Evolutionary conservation across 2,797 vertebrate species (phyloP).

Genomic region (Lates japonicus): DNA sequence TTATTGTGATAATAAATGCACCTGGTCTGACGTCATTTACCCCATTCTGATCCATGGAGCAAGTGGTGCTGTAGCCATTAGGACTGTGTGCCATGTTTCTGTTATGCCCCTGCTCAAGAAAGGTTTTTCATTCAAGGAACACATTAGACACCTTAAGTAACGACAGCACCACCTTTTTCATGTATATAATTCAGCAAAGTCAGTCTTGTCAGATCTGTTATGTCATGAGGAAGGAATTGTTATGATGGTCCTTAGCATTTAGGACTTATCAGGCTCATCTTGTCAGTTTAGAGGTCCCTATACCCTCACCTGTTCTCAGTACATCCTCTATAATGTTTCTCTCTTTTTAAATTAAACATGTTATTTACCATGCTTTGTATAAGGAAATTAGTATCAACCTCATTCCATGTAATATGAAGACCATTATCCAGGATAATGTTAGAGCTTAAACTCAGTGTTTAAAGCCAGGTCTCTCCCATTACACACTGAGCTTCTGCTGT

Average conservation of each 20-base stretch:
- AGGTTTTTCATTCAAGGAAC: not conserved
- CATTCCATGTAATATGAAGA: not conserved
- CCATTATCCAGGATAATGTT: not conserved
- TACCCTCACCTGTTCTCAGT: not conserved
- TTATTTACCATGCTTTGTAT: not conserved
- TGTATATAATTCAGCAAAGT: not conserved
- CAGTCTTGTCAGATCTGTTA: not conserved
- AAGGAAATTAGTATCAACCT: not conserved
- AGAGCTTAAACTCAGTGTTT: not conserved
- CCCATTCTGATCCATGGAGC: not conserved
- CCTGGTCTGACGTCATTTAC: slow-evolving; percentile 16
- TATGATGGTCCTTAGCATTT: not conserved
- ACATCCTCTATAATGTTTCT: not conserved
- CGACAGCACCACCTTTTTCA: not conserved
- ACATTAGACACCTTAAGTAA: not conserved
- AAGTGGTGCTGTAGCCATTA: not conserved
- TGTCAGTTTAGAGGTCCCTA: not conserved
- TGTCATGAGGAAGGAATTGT: not conserved
- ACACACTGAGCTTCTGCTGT: slow-evolving; percentile 13
- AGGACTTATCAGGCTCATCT: not conserved
- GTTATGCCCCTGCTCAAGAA: not conserved
- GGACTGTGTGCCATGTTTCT: not conserved
- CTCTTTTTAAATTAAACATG: not conserved
- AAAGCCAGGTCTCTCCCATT: not conserved
- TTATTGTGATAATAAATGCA: not conserved